These are phyloP conservation scores for Phallusia fumigata DNA, from an alignment of 23 tunicate species.

Conservation along the genomic window DNA sequence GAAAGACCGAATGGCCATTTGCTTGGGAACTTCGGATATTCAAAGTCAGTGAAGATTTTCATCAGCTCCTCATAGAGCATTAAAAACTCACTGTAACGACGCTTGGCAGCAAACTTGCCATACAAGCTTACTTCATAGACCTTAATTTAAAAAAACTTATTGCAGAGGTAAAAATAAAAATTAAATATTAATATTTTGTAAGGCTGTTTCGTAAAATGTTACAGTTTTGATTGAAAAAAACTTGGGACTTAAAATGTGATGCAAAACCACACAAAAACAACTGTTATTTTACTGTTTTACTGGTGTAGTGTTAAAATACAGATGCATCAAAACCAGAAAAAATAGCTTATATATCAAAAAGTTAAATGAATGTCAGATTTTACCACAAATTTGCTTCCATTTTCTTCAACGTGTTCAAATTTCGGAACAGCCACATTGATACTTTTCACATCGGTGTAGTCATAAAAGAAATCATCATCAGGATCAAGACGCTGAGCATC, in stretches of 20 bases:
- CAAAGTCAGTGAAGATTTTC: conserved; percentile 79
- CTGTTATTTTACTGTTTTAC: too few species aligned
- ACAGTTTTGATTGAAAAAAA: too few species aligned
- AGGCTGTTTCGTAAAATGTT: too few species aligned
- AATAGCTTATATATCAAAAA: background rate
- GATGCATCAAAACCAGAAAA: background rate
- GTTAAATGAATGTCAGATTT: conserved; percentile 15
- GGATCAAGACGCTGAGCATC: conserved; percentile 96
- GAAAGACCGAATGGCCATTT: conserved; percentile 89
- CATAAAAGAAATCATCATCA: conserved; percentile 92
- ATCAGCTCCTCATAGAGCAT: conserved; percentile 57
- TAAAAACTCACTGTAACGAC: conserved; percentile 87
- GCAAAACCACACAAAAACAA: too few species aligned
- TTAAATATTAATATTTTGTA: too few species aligned
- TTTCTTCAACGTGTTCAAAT: conserved; percentile 69
- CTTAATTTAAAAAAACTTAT: conserved; percentile 24
- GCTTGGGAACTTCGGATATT: conserved; percentile 85
- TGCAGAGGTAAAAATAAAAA: too few species aligned
- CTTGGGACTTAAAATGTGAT: too few species aligned
- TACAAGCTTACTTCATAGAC: conserved; percentile 39
- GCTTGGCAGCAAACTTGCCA: conserved; percentile 54
- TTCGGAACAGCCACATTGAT: conserved; percentile 60
- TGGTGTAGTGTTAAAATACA: background rate
- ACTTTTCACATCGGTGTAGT: conserved; percentile 64
- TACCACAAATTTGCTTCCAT: conserved; percentile 81